Evolutionary conservation across 2,113 vertebrate genomes (phyloP), one percentile per base, ranked within the genome.

Genomic region (Embiotoca jacksoni): DNA sequence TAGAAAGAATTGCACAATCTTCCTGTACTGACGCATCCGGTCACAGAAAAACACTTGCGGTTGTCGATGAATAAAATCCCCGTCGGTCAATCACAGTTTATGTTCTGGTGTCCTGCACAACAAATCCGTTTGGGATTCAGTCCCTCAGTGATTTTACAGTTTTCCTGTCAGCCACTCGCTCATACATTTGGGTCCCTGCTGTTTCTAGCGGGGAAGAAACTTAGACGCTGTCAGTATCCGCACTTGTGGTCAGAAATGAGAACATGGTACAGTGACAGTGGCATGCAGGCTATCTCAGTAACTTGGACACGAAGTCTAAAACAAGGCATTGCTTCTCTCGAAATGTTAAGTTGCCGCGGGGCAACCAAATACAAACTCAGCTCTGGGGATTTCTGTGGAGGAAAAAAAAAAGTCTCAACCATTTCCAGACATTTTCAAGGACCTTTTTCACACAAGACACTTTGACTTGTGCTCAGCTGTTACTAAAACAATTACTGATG

Each of bases 41-140:
- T 66, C 2, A 14, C 55, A 66, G 54, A 55, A 13, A 50, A 68
- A 32, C 39, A 56, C 5, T 67, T 59, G 7, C 67, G 53, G 55
- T 73, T 11, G 52, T 66, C 58, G 65, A 65, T 72, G 37, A 83
- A 64, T 77, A 75, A 80, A 72, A 61, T 30, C 44, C 61, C 10
- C 16, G 13, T 64, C 54, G 56, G 36, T 46, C 30, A 44, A 31
- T 74, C 58, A 33, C 30, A 69, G 30, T 73, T 55, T 50, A 39
- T 68, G 44, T 39, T 54, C 33, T 70, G 36, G 6, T 78, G 32
- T 66, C 15, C 23, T 68, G 47, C 44, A 69, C 57, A 82, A 30
- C 13, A 55, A 33, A 78, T 67, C 72, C 61, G 68, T 75, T 68
- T 82, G 44, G 6, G 1, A 11, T 37, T 6, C 23, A 72, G 54